Evolutionary conservation across 2,113 vertebrate genomes (phyloP).

Genomic region (Cephalopterus ornatus): DNA sequence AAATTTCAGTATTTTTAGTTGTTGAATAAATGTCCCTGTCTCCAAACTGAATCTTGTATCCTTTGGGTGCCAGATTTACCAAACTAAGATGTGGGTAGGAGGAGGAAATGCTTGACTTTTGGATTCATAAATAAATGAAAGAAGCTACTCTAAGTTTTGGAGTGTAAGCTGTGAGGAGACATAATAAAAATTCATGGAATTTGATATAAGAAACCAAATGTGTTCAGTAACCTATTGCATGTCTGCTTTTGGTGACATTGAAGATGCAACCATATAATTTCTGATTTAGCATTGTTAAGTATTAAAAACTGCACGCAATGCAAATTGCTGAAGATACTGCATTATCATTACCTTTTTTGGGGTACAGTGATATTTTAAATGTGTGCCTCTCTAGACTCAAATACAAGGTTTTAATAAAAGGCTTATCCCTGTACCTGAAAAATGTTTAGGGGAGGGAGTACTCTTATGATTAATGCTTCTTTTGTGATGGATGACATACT

Average conservation of each 20-base stretch:
- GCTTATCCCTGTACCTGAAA: background rate
- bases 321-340: background rate
- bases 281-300: background rate
- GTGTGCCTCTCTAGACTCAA: background rate
- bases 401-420: background rate
- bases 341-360: background rate
- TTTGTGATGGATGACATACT: background rate
- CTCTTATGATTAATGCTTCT: background rate
- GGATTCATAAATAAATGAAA: background rate
- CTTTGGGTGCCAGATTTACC: background rate
- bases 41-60: background rate
- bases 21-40: background rate
- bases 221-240: background rate
- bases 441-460: background rate
- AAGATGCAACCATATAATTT: background rate
- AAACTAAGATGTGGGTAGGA: background rate
- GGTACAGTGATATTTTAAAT: background rate
- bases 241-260: background rate
- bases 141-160: background rate
- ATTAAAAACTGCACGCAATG: background rate
- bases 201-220: background rate
- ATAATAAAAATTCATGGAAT: background rate
- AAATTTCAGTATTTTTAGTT: background rate
- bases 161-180: background rate
- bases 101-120: background rate